These are phyloP conservation scores for Melitaea cinxia DNA, from an alignment of 1,140 invertebrate genomes.

Conservation along the genomic window DNA sequence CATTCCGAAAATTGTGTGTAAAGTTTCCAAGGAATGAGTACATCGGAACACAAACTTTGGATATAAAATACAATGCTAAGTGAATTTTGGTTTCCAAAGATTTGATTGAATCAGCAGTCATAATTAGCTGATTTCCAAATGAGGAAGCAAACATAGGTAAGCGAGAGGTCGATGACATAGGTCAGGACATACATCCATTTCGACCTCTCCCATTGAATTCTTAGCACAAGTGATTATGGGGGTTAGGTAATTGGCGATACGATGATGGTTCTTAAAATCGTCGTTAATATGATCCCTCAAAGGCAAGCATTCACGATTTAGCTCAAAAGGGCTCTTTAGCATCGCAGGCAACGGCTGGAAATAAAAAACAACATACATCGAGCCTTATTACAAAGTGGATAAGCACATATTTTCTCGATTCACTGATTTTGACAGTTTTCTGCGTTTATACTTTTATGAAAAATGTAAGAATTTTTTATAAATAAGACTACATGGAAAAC, in stretches of 20 bases:
- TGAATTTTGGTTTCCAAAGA: conserved; percentile 41
- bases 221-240: conserved; percentile 79
- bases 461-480: too few relatives aligned
- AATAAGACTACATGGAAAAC: conserved; percentile 41
- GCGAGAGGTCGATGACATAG: conserved; percentile 51
- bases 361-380: conserved; percentile 82
- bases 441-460: neutral
- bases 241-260: conserved; percentile 76
- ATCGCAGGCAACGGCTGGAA: conserved; percentile 82
- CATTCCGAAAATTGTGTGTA: conserved; percentile 66
- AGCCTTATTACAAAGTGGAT: conserved; percentile 76
- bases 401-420: conserved; percentile 55
- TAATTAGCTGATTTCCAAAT: conserved; percentile 72
- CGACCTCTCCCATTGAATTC: conserved; percentile 57
- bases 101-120: conserved; percentile 67
- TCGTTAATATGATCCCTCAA: conserved; percentile 81
- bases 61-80: conserved; percentile 41
- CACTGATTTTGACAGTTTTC: conserved; percentile 56
- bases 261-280: conserved; percentile 75
- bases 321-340: conserved; percentile 81
- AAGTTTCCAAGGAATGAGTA: conserved; percentile 75
- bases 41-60: conserved; percentile 55
- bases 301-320: conserved; percentile 82
- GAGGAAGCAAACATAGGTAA: conserved; percentile 73
- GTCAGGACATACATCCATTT: conserved; percentile 44